Evolutionary conservation across 2,888 invertebrate species (phyloP).

Genomic region (Tubulanus polymorphus): DNA sequence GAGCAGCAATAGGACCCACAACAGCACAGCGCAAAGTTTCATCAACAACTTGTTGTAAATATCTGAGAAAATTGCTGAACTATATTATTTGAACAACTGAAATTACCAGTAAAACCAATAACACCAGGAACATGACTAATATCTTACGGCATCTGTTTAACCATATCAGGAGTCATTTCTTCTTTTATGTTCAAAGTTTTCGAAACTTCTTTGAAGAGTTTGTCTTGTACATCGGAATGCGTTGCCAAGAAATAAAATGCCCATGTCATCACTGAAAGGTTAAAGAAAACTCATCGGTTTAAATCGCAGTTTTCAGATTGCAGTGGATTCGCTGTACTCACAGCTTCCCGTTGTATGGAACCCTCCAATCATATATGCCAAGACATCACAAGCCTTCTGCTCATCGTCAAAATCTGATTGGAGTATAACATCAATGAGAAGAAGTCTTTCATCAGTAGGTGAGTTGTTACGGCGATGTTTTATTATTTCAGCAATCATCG

Average conservation of each 20-base stretch:
- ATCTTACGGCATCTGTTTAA: too few species aligned
- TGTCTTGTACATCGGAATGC: slow-evolving; percentile 45
- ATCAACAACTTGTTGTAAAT: slow-evolving; percentile 47
- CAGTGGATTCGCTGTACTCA: slow-evolving; percentile 33
- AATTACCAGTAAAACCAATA: not conserved
- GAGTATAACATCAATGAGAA: slow-evolving; percentile 33
- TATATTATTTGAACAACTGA: too few species aligned
- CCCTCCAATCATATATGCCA: slow-evolving; percentile 37
- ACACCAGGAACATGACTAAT: too few species aligned
- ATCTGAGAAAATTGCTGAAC: slow-evolving; percentile 35
- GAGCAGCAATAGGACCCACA: slow-evolving; percentile 49
- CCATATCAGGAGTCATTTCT: too few species aligned
- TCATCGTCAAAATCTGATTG: slow-evolving; percentile 22
- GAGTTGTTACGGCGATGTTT: slow-evolving; percentile 22
- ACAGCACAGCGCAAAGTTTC: slow-evolving; percentile 49
- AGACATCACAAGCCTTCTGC: slow-evolving; percentile 21
- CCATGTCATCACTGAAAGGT: slow-evolving; percentile 49
- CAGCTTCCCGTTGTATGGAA: slow-evolving; percentile 48
- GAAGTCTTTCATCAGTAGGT: slow-evolving; percentile 22
- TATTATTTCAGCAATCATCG: slow-evolving; percentile 22
- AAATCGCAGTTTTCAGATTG: too few species aligned
- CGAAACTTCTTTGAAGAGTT: slow-evolving; percentile 39
- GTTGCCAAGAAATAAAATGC: slow-evolving; percentile 48
- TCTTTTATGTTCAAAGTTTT: too few species aligned
- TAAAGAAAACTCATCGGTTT: too few species aligned